Evolutionary conservation across 2,797 vertebrate species (phyloP).

Genomic region (Sebastes oblongus): DNA sequence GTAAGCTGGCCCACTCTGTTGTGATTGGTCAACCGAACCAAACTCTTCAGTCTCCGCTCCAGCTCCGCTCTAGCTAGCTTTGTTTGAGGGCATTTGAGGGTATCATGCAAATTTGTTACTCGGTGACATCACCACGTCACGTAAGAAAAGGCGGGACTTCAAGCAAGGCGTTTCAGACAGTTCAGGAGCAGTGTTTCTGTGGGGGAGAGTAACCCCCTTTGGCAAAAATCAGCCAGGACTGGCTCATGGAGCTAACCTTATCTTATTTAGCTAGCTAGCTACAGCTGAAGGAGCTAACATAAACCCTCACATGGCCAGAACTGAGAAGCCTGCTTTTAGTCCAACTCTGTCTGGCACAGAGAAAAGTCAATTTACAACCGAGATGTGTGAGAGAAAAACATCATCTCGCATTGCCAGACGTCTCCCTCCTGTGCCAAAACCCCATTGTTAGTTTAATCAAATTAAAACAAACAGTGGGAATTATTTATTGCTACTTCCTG

Average conservation of each 20-base stretch:
- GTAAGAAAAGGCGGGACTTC: no score
- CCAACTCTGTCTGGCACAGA: neutral
- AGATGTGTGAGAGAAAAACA: neutral
- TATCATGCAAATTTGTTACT: no score
- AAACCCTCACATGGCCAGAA: neutral
- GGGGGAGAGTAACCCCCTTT: no score
- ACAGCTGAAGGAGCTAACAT: neutral
- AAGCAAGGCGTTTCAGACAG: no score
- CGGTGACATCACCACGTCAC: no score
- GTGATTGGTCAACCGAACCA: no score
- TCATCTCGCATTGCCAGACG: neutral
- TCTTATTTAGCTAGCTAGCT: neutral
- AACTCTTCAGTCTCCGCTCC: no score
- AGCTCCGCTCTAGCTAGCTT: no score
- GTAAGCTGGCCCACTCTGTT: no score
- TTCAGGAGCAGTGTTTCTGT: no score
- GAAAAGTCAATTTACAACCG: neutral
- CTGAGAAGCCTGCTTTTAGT: neutral
- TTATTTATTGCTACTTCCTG: neutral
- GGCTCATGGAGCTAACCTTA: neutral
- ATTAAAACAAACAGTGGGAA: conserved; percentile 4
- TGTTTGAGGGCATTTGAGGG: no score
- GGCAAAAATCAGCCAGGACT: neutral
- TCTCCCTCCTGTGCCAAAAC: neutral
- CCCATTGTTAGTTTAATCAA: neutral